Evolutionary conservation across 30 jellyfish, hydroid and myxozoan genomes (phyloP).

Genomic region (Aurelia coerulea): DNA sequence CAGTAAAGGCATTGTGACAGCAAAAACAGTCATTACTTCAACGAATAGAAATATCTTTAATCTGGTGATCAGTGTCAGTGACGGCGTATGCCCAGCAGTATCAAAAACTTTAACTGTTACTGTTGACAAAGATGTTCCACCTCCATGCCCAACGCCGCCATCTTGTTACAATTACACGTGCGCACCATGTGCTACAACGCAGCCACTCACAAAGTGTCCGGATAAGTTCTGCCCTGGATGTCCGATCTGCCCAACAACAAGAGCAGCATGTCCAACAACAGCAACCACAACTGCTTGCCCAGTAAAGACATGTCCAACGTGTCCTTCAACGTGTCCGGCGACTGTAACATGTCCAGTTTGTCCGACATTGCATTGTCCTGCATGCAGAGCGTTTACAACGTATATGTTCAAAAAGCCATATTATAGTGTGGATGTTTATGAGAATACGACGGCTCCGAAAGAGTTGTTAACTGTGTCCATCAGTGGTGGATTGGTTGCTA

Average conservation of each 20-base stretch:
- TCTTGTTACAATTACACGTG: slow-evolving; percentile 73
- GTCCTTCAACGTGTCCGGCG: slow-evolving; percentile 62
- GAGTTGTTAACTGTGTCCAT: slow-evolving; percentile 47
- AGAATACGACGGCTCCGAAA: slow-evolving; percentile 46
- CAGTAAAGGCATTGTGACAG: slow-evolving; percentile 74
- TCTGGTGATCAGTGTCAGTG: slow-evolving; percentile 57
- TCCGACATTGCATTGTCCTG: slow-evolving; percentile 67
- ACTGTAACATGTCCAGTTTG: slow-evolving; percentile 69
- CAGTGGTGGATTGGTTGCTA: slow-evolving; percentile 44
- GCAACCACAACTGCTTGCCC: slow-evolving; percentile 62
- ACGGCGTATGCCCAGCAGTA: slow-evolving; percentile 59
- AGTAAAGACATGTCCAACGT: slow-evolving; percentile 65
- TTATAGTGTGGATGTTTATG: slow-evolving; percentile 49
- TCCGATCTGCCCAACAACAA: slow-evolving; percentile 73
- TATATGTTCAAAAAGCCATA: slow-evolving; percentile 56
- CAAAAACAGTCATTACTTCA: slow-evolving; percentile 41
- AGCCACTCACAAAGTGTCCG: slow-evolving; percentile 64
- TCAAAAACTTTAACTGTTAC: slow-evolving; percentile 27
- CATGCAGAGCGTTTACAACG: slow-evolving; percentile 46
- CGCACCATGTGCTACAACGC: slow-evolving; percentile 72
- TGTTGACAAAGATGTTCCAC: slow-evolving; percentile 56
- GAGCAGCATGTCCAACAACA: slow-evolving; percentile 70
- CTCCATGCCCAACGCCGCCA: slow-evolving; percentile 69
- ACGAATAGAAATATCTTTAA: slow-evolving; percentile 14
- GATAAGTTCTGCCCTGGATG: slow-evolving; percentile 75